Base-by-base conservation (phyloP, 2,797 vertebrate genomes). In the Mormyrops attenuatus region DNA sequence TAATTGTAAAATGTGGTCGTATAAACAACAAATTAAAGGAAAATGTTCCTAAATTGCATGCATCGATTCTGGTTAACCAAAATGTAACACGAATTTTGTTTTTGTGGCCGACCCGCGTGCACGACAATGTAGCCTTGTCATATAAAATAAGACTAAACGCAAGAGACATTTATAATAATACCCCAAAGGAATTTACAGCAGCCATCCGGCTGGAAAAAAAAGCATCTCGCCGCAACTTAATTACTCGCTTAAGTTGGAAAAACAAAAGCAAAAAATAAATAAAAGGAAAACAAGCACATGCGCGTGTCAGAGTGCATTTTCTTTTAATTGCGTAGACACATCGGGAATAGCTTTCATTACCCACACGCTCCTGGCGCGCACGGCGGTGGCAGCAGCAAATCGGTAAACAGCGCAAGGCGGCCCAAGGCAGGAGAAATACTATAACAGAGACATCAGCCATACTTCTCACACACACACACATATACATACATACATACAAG, bases 101-200 rank as follows among this genome's bases (percentile, higher is more conserved):
- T 84, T 80, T 88, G 69, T 85, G 89, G 20, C 6, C 15, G 73
- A 80, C 73, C 73, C 41, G 73, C 73, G 73, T 80, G 73, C 73
- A 80, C 73, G 41, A 80, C 73, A 47, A 44, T 41, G 34, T 80
- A 80, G 38, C 73, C 73, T 44, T 80, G 73, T 80, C 73, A 80
- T 47, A 80, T 44, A 80, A 80, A 53, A 53, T 80, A 30, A 38
- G 69, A 80, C 89, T 77, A 91, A 92, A 92, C 89, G 89, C 90
- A 41, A 60, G 85, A 91, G 88, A 89, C 89, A 91, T 92, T 93
- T 92, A 90, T 66, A 57, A 92, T 92, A 92, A 92, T 91, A 90
- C 85, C 90, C 90, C 15, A 92, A 91, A 93, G 90, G 91, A 92
- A 93, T 93, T 92, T 92, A 93, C 92, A 91, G 91, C 88, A 60